Conservation (phyloP, 2,888 invertebrate species). For the Acleris literana region DNA sequence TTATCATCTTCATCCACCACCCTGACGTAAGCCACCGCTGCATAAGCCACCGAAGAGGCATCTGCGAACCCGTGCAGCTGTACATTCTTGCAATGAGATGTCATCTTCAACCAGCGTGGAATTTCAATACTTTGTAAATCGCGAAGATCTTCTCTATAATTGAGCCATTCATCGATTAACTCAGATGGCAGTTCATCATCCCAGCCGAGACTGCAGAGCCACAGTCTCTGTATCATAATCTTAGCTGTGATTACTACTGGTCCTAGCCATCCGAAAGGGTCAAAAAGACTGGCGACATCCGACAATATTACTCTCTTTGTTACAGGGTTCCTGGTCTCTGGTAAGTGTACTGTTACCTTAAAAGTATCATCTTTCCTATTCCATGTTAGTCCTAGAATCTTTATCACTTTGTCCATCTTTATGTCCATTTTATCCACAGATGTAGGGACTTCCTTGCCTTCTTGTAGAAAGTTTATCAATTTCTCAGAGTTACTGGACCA, state of each 20-base stretch:
- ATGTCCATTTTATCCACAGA: constrained; percentile 19
- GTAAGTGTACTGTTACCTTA: constrained; percentile 28
- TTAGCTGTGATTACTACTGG: constrained; percentile 37
- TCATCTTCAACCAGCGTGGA: constrained; percentile 35
- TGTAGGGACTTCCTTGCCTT: not conserved
- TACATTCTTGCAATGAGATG: constrained; percentile 7
- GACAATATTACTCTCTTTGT: constrained; percentile 34
- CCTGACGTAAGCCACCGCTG: too few relatives aligned
- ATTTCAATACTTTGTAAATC: constrained; percentile 26
- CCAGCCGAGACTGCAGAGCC: constrained; percentile 38
- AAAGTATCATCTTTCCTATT: constrained; percentile 34
- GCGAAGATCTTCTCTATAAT: constrained; percentile 21
- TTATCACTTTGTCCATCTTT: constrained; percentile 34
- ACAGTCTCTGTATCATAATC: constrained; percentile 38
- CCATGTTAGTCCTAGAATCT: constrained; percentile 38
- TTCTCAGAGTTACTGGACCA: constrained; percentile 41
- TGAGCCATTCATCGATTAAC: constrained; percentile 30
- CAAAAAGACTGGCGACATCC: constrained; percentile 26
- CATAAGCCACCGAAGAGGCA: constrained; percentile 35
- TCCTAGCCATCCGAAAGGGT: constrained; percentile 37
- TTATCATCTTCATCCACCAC: too few relatives aligned
- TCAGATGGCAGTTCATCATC: constrained; percentile 38
- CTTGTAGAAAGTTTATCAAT: constrained; percentile 30
- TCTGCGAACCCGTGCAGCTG: constrained; percentile 42
- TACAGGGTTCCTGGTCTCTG: constrained; percentile 18